Conservation (phyloP, 2,888 invertebrate species). For the Ferdinandea cuprea region DNA sequence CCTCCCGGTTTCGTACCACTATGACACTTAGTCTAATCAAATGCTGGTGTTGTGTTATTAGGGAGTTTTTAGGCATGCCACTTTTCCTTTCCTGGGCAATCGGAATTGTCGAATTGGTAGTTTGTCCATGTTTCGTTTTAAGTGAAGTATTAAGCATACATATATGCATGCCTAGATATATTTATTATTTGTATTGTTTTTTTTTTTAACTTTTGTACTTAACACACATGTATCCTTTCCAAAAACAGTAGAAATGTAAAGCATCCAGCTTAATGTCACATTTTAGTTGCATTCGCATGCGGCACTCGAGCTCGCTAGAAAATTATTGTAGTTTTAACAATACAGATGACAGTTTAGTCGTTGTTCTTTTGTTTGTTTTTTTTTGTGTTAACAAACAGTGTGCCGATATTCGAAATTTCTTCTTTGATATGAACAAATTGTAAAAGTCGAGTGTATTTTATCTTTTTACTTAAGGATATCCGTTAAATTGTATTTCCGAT, state of each 20-base stretch:
- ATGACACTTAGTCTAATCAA: too few species aligned
- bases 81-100: too few species aligned
- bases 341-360: not conserved
- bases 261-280: constrained; percentile 57
- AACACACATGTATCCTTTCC: constrained; percentile 33
- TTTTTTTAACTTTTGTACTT: constrained; percentile 37
- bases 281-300: constrained; percentile 40
- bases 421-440: not conserved
- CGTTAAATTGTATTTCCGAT: constrained; percentile 63
- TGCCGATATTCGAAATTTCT: not conserved
- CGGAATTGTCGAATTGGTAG: too few species aligned
- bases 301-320: not conserved
- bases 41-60: too few species aligned
- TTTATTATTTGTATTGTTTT: constrained; percentile 18
- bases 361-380: constrained; percentile 23
- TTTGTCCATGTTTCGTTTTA: constrained; percentile 21
- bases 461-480: constrained; percentile 57
- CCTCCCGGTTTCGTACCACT: too few species aligned
- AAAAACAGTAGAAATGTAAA: constrained; percentile 7
- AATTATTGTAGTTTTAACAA: not conserved
- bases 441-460: constrained; percentile 12
- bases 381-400: not conserved
- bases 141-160: constrained; percentile 54
- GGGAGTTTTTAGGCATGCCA: too few species aligned
- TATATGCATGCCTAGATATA: constrained; percentile 19